Evolutionary conservation across 2,888 invertebrate genomes (phyloP), one percentile per base, ranked within the genome.

Genomic region (Tribolium freemani): DNA sequence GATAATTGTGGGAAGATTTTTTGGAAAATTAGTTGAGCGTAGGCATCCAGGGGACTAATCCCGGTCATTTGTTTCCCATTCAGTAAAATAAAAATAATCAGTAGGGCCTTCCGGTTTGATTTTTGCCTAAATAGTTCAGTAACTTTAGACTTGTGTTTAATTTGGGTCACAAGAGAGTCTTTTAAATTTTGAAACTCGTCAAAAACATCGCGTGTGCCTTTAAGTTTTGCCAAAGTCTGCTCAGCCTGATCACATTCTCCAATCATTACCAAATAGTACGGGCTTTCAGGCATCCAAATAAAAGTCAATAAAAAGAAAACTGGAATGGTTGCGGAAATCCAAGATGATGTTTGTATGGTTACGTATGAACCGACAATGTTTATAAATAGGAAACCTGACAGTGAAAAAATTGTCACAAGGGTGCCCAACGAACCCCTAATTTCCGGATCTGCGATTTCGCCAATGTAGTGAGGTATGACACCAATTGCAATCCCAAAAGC

Each of bases 381-480:
- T 75, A 90, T 90, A 79, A 90, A 84, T 80, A 91, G 87, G 83
- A 90, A 89, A 76, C 91, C 91, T 79, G 89, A 84, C 48, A 88
- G 87, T 75, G 89, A 87, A 8, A 80, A 88, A 75, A 90, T 85
- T 16, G 91, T 89, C 78, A 90, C 88, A 76, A 90, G 88, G 16
- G 90, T 89, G 10, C 91, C 91, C 66, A 92, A 87, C 57, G 90
- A 88, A 44, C 91, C 91, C 20, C 91, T 83, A 8, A 89, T 86
- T 10, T 87, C 86, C 38, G 89, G 88, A 58, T 90, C 88, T 0
- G 91, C 87, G 30, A 90, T 90, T 83, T 91, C 92, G 0, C 89
- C 89, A 6, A 91, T 85, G 80, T 91, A 92, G 78, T 91, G 88
- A 0, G 91, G 90, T 0, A 88, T 87, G 0, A 88, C 87, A n/a